Evolutionary conservation across 2,797 vertebrate genomes (phyloP).

Genomic region (Cossypha heuglini): DNA sequence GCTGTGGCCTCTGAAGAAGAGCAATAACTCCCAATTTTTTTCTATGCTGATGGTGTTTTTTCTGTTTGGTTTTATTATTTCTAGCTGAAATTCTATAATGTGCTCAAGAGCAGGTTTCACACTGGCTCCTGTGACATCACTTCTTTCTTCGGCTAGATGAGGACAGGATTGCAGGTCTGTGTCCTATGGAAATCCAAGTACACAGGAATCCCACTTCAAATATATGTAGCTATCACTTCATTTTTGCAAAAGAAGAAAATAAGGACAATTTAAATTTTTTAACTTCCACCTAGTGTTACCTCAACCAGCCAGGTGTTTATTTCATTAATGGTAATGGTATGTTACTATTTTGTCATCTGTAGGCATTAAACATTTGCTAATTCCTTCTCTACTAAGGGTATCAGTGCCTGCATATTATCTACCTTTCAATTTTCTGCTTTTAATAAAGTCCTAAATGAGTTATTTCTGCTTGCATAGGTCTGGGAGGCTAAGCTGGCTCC

Average conservation of each 20-base stretch:
- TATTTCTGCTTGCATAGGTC: background rate
- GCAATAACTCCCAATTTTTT: accelerated
- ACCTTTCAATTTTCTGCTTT: conserved; percentile 7
- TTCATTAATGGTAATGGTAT: background rate
- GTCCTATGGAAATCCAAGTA: background rate
- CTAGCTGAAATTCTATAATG: background rate
- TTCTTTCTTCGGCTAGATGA: background rate
- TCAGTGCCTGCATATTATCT: background rate
- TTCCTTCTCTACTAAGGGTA: background rate
- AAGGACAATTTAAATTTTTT: background rate
- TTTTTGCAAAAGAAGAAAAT: background rate
- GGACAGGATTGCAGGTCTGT: background rate
- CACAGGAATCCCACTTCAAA: background rate
- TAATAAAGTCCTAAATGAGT: background rate
- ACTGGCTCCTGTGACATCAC: background rate
- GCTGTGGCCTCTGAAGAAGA: background rate
- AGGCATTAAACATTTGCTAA: background rate
- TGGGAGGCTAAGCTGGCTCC: background rate
- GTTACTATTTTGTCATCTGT: background rate
- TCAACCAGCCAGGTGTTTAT: background rate
- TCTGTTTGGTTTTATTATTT: background rate
- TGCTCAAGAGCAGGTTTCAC: background rate
- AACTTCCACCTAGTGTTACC: background rate
- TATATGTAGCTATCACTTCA: accelerated
- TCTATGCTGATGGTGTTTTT: background rate